A percentile compares a stretch with the other conserved stretches of the same genome.
phyloP scores from a whole-genome alignment of 35 echinoderm and acorn worm species.

The Patiria miniata region DNA sequence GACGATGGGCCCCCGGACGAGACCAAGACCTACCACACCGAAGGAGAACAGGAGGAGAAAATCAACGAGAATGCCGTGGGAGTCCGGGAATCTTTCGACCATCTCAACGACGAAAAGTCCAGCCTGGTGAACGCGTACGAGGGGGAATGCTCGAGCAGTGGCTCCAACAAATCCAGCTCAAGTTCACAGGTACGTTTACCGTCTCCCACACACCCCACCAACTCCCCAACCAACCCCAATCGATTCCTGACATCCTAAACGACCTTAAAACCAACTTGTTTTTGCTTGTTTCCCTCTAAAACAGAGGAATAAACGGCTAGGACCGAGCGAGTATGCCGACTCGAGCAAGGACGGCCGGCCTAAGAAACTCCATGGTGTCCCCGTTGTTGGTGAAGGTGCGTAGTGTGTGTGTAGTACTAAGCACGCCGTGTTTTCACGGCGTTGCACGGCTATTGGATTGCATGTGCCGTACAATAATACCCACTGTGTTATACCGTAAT shows the following conservation, averaged over 20 bases:
- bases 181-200: constrained; percentile 65
- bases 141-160: constrained; percentile 31
- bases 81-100: constrained; percentile 71
- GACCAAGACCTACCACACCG: constrained; percentile 70
- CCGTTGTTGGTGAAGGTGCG: constrained; percentile 63
- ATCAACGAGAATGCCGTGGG: constrained; percentile 66
- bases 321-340: constrained; percentile 51
- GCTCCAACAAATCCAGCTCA: constrained; percentile 28
- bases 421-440: constrained; percentile 2
- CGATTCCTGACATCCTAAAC: background rate
- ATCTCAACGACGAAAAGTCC: constrained; percentile 68
- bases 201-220: background rate
- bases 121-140: constrained; percentile 63
- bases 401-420: constrained; percentile 1
- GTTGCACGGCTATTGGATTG: background rate
- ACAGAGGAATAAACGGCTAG: constrained; percentile 74
- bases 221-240: background rate
- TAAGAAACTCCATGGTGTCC: constrained; percentile 61
- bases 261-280: constrained; percentile 15
- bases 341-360: constrained; percentile 54
- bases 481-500: background rate
- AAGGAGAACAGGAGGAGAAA: constrained; percentile 80
- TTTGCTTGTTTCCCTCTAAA: constrained; percentile 25
- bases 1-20: constrained; percentile 72
- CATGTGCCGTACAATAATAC: background rate